Evolutionary conservation across 2,113 vertebrate species (phyloP).

Genomic region (Aldabrachelys gigantea): DNA sequence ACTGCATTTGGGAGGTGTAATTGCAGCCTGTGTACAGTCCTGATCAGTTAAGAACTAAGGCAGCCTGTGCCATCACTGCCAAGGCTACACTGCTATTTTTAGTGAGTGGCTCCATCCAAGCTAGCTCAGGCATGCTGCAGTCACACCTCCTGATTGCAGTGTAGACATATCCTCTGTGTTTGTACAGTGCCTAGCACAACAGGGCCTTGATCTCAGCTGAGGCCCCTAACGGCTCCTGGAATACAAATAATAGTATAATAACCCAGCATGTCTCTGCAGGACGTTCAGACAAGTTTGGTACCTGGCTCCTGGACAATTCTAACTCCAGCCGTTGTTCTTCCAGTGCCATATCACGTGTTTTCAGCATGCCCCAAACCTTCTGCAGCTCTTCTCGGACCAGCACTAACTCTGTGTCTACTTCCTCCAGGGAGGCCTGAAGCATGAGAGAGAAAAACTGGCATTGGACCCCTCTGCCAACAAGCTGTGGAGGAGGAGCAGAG

Average conservation of each 20-base stretch:
- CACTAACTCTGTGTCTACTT: slow-evolving; percentile 57
- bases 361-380: slow-evolving; percentile 64
- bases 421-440: slow-evolving; percentile 51
- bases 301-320: slow-evolving; percentile 38
- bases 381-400: slow-evolving; percentile 57
- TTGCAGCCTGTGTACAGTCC: not conserved
- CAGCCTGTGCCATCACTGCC: not conserved
- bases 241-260: too few relatives aligned
- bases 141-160: not conserved
- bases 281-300: not conserved
- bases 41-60: not conserved
- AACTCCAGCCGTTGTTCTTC: slow-evolving; percentile 32
- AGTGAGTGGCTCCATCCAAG: not conserved
- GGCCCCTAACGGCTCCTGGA: not conserved
- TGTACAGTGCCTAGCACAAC: not conserved
- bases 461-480: not conserved
- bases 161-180: not conserved
- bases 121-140: not conserved
- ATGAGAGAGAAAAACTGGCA: not conserved
- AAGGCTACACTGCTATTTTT: not conserved
- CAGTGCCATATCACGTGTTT: slow-evolving; percentile 34
- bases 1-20: not conserved
- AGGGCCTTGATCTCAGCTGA: not conserved
- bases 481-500: not conserved
- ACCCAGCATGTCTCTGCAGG: not conserved